Conservation (phyloP, 2,113 vertebrate species). For the Azemiops feae region DNA sequence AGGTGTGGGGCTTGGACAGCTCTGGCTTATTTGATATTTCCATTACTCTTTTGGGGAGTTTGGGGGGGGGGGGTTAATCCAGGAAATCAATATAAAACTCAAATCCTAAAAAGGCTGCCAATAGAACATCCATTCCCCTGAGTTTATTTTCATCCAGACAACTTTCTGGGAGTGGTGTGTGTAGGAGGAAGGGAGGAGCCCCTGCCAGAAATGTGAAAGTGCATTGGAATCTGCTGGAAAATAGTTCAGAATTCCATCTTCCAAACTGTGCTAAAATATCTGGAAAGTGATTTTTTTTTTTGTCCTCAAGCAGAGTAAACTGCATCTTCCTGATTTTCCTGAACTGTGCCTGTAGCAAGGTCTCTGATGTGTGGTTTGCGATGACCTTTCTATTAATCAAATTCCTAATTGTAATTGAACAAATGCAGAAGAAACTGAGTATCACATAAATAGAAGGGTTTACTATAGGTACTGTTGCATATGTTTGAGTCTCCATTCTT, state of each 20-base stretch:
- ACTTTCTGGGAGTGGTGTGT: constrained; percentile 4
- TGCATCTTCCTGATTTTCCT: not conserved
- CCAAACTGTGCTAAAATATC: not conserved
- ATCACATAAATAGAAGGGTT: not conserved
- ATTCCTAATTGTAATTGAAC: not conserved
- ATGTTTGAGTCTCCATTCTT: not conserved
- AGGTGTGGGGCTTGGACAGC: not conserved
- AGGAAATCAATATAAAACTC: constrained; percentile 33
- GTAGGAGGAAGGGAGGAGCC: constrained; percentile 33
- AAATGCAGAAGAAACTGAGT: not conserved
- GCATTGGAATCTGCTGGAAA: constrained; percentile 47
- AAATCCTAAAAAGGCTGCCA: not conserved
- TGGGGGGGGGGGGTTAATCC: not conserved
- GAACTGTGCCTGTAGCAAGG: not conserved
- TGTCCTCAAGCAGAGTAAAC: not conserved
- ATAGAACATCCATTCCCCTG: constrained; percentile 7
- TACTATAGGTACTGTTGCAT: not conserved
- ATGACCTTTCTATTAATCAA: not conserved
- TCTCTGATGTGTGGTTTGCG: not conserved
- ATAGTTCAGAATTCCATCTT: constrained; percentile 40
- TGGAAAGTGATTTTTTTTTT: not conserved
- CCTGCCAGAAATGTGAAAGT: constrained; percentile 43
- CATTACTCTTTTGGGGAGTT: constrained; percentile 16
- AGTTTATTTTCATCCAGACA: constrained; percentile 37
- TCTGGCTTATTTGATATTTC: not conserved